These are phyloP conservation scores for Micrasema minimum DNA, from an alignment of 1,140 invertebrate species.

Conservation along the genomic window DNA sequence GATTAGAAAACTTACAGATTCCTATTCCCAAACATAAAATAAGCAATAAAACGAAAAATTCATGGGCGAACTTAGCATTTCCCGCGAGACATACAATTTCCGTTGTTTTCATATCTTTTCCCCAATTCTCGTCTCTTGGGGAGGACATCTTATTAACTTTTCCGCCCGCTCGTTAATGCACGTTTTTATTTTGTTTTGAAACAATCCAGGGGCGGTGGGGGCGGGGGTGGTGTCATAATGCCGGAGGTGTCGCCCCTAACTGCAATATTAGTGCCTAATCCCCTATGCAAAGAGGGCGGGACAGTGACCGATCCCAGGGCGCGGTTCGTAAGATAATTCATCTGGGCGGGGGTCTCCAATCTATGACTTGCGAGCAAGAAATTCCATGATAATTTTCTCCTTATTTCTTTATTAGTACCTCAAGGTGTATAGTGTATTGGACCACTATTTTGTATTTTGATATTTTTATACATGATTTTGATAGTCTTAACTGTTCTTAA, in stretches of 20 bases:
- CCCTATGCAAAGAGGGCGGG: conserved; percentile 15
- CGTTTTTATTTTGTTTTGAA: conserved; percentile 46
- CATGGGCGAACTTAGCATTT: too few species aligned
- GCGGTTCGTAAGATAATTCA: conserved; percentile 9
- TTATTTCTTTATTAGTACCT: too few species aligned
- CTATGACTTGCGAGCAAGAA: too few species aligned
- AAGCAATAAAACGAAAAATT: too few species aligned
- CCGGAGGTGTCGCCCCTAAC: conserved; percentile 23
- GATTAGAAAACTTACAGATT: too few species aligned
- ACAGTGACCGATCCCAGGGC: conserved; percentile 37
- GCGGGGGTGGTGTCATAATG: conserved; percentile 35
- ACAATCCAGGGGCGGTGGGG: conserved; percentile 25
- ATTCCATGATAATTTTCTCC: too few species aligned
- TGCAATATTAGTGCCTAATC: conserved; percentile 25
- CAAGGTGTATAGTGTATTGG: too few species aligned
- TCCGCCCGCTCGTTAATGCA: conserved; percentile 44
- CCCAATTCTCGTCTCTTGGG: conserved; percentile 14
- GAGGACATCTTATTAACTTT: conserved; percentile 38
- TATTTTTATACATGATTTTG: too few species aligned
- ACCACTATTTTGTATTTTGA: too few species aligned
- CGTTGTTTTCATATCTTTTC: conserved; percentile 11
- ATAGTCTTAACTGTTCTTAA: too few species aligned
- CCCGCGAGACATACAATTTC: neutral
- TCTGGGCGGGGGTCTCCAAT: too few species aligned
- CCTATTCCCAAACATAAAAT: too few species aligned